phyloP scores from a whole-genome alignment of 2,888 invertebrate species.

The Opisthograptis luteolata region DNA sequence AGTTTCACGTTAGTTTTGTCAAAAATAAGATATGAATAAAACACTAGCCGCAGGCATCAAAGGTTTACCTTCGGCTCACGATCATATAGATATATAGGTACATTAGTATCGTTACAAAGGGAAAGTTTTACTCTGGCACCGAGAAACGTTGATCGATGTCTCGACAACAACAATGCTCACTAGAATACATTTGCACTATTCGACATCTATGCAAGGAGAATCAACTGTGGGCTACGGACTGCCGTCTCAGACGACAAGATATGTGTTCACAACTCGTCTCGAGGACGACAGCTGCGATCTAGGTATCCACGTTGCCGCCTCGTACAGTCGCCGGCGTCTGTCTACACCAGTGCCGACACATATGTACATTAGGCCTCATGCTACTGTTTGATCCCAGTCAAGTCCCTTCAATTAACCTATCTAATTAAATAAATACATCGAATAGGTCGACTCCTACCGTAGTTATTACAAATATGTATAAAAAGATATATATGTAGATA shows the following conservation, averaged over 20 bases:
- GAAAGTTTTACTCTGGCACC: slow-evolving; percentile 37
- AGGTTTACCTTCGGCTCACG: slow-evolving; percentile 50
- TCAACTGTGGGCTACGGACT: slow-evolving; percentile 47
- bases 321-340: slow-evolving; percentile 8
- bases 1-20: slow-evolving; percentile 83
- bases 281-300: slow-evolving; percentile 42
- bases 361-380: slow-evolving; percentile 70
- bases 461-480: slow-evolving; percentile 82
- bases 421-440: slow-evolving; percentile 80
- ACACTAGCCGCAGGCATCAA: slow-evolving; percentile 60
- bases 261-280: slow-evolving; percentile 61
- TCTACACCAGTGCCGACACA: slow-evolving; percentile 48
- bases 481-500: slow-evolving; percentile 72
- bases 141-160: slow-evolving; percentile 26
- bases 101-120: slow-evolving; percentile 36
- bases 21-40: slow-evolving; percentile 73
- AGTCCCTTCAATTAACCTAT: slow-evolving; percentile 77
- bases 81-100: slow-evolving; percentile 38
- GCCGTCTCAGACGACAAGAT: slow-evolving; percentile 61
- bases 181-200: slow-evolving; percentile 51
- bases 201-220: slow-evolving; percentile 50
- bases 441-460: slow-evolving; percentile 66
- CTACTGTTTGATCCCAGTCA: slow-evolving; percentile 79
- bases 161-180: slow-evolving; percentile 30
- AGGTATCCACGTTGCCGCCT: slow-evolving; percentile 10